phyloP scores from a whole-genome alignment of 2,888 invertebrate genomes.

The Tubiluchus corallicola region DNA sequence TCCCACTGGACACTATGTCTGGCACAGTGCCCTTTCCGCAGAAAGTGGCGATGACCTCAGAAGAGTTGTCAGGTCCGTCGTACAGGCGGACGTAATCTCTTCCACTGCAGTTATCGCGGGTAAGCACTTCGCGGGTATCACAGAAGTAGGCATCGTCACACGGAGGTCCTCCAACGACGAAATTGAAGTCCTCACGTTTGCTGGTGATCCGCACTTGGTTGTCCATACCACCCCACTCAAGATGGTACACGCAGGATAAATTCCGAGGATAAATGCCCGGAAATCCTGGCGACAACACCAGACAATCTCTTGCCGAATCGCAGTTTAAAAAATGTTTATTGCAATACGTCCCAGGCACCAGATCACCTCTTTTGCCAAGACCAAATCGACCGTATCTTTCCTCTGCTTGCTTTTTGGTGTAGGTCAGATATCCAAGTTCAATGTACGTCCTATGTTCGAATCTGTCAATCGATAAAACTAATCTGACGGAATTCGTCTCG shows the following conservation, averaged over 20 bases:
- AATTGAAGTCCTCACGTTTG: slow-evolving; percentile 41
- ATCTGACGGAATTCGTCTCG: slow-evolving; percentile 76
- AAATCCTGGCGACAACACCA: slow-evolving; percentile 12
- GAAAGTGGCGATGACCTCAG: slow-evolving; percentile 9
- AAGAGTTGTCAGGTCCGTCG: slow-evolving; percentile 66
- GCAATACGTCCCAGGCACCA: slow-evolving; percentile 11
- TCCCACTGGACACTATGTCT: slow-evolving; percentile 71
- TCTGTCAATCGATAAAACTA: slow-evolving; percentile 40
- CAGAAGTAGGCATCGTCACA: slow-evolving; percentile 40
- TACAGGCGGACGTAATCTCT: slow-evolving; percentile 64
- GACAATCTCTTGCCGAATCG: slow-evolving; percentile 9
- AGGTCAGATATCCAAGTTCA: slow-evolving; percentile 10
- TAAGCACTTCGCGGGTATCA: slow-evolving; percentile 77
- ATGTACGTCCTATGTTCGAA: slow-evolving; percentile 10
- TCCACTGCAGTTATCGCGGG: slow-evolving; percentile 39
- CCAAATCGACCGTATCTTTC: slow-evolving; percentile 12
- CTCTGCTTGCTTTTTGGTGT: slow-evolving; percentile 11
- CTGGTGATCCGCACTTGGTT: background rate
- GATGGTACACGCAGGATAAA: slow-evolving; percentile 11
- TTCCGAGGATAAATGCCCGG: slow-evolving; percentile 13
- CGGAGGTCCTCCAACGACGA: slow-evolving; percentile 78
- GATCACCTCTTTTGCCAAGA: slow-evolving; percentile 9
- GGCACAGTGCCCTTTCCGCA: slow-evolving; percentile 13
- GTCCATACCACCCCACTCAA: slow-evolving; percentile 11
- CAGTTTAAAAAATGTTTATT: slow-evolving; percentile 12